Evolutionary conservation across 2,113 vertebrate genomes (phyloP).

Genomic region (Dunckerocampus dactyliophorus): DNA sequence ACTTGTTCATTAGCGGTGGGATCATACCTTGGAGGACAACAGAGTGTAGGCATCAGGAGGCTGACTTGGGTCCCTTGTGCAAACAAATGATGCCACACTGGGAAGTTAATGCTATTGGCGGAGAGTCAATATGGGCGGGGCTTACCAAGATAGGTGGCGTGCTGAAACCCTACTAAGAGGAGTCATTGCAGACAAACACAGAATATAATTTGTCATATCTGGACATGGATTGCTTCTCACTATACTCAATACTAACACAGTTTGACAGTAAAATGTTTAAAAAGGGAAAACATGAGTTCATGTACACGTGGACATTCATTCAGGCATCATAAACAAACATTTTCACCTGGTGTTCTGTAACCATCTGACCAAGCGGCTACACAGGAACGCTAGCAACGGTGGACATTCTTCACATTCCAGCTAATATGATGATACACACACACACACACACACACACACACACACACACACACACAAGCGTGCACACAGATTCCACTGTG

Average conservation of each 20-base stretch:
- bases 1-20: not conserved
- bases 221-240: too few species aligned
- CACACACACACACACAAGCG: not conserved
- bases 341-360: slow-evolving; percentile 37
- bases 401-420: slow-evolving; percentile 55
- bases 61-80: slow-evolving; percentile 24
- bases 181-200: not conserved
- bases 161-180: slow-evolving; percentile 12
- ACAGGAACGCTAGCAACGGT: slow-evolving; percentile 33
- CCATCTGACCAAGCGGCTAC: slow-evolving; percentile 34
- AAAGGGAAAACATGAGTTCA: too few species aligned
- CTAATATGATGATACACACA: slow-evolving; percentile 24
- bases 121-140: slow-evolving; percentile 20
- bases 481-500: not conserved
- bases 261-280: too few species aligned
- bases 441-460: slow-evolving; percentile 6
- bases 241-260: too few species aligned
- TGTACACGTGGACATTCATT: not conserved
- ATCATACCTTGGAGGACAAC: not conserved
- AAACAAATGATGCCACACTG: slow-evolving; percentile 31
- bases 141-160: slow-evolving; percentile 26
- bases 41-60: slow-evolving; percentile 31
- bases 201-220: too few species aligned
- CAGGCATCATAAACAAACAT: slow-evolving; percentile 44
- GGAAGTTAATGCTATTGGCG: slow-evolving; percentile 25